Conservation (phyloP, 2,113 vertebrate genomes). For the Anarhynchus alexandrinus region DNA sequence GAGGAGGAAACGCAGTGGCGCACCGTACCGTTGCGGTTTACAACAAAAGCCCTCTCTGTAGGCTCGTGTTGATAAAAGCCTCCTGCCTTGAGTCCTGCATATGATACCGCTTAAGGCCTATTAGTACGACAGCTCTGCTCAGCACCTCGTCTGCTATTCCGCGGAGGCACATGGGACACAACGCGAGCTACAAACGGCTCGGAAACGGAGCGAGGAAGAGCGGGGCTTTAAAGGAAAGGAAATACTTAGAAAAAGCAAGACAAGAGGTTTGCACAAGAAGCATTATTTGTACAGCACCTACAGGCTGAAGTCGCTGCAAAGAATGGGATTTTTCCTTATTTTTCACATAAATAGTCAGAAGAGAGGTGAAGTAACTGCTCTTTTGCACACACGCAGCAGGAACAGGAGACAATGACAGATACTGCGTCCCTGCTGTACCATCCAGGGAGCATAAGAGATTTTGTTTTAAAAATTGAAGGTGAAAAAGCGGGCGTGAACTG, state of each 20-base stretch:
- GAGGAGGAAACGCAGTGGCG: neutral
- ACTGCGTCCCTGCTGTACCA: neutral
- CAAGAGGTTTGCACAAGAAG: neutral
- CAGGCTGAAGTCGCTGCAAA: neutral
- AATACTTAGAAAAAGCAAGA: neutral
- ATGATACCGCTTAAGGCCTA: neutral
- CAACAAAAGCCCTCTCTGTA: neutral
- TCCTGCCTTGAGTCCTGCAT: neutral
- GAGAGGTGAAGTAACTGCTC: neutral
- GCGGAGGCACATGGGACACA: accelerated
- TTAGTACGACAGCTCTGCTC: neutral
- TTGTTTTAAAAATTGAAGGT: neutral
- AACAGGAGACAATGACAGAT: neutral
- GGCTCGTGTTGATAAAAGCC: neutral
- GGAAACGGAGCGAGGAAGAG: neutral
- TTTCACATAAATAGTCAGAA: neutral
- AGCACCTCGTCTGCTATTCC: neutral
- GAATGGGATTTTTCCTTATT: neutral
- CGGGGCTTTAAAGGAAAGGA: neutral
- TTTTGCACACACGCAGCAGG: neutral
- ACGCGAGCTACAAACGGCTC: neutral
- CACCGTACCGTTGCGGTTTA: neutral
- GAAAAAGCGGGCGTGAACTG: neutral
- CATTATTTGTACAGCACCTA: neutral
- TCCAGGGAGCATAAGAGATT: neutral